Evolutionary conservation across 2,888 invertebrate species (phyloP).

Genomic region (Chouioia cunea): DNA sequence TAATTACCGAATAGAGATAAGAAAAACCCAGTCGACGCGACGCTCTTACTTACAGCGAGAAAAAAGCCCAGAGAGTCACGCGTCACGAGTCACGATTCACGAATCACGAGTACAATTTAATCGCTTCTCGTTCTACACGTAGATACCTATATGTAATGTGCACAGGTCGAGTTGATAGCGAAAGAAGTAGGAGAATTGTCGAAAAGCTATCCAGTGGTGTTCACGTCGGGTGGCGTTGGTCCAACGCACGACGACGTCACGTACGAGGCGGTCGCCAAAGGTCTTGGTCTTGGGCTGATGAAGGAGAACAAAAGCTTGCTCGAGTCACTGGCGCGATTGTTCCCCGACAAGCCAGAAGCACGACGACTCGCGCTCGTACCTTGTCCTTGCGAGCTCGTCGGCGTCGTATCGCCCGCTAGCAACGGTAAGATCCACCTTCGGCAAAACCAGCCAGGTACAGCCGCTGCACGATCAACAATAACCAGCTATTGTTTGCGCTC

Average conservation of each 20-base stretch:
- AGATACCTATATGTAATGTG: too few species aligned
- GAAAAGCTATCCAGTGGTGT: conserved; percentile 69
- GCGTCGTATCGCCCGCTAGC: conserved; percentile 41
- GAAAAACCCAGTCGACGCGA: too few species aligned
- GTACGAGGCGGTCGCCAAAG: conserved; percentile 72
- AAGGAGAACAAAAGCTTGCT: conserved; percentile 60
- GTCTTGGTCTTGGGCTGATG: conserved; percentile 61
- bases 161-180: conserved; percentile 70
- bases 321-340: conserved; percentile 53
- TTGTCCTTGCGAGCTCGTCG: conserved; percentile 56
- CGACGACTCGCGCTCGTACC: conserved; percentile 58
- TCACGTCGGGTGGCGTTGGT: conserved; percentile 78
- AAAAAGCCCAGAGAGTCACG: too few species aligned
- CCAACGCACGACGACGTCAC: conserved; percentile 80
- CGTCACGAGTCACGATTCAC: too few species aligned
- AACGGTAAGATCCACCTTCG: conserved; percentile 46
- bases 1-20: too few species aligned
- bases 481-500: too few species aligned
- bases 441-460: too few species aligned
- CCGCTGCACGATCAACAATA: too few species aligned
- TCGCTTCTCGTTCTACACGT: too few species aligned
- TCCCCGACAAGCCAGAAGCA: conserved; percentile 51
- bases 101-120: too few species aligned
- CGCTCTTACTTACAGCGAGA: too few species aligned
- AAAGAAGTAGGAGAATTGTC: conserved; percentile 70